Base-by-base conservation (phyloP, 2,888 invertebrate genomes). In the Drosophila yooni region DNA sequence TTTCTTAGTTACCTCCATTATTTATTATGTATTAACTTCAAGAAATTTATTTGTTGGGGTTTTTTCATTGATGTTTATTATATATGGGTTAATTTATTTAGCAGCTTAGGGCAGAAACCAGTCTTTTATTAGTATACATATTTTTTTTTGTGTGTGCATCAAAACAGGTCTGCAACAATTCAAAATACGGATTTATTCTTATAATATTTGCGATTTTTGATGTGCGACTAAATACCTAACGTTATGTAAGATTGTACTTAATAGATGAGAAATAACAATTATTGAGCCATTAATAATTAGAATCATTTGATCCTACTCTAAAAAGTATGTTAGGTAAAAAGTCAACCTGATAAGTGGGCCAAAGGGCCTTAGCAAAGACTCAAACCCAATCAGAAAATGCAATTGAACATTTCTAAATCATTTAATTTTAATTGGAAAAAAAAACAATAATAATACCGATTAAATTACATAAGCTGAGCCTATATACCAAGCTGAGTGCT, bases 291-390 rank as follows among this genome's bases (percentile, higher is more conserved):
- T n/a, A 13, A 6, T 25, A 0, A n/a, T 8, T 34, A 18, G 0
- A n/a, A 0, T 38, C 43, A 15, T 77, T 60, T 15, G 11, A 18
- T 25, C 34, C n/a, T 11, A 34, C 43, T 33, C 78, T 62, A 36
- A 52, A 78, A 78, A 76, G 74, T 76, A 78, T 73, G 68, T 63
- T 34, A 57, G 10, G 11, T 1, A 58, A 40, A 53, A 40, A 4
- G 15, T 34, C 31, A 29, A 1, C 27, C 1, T 10, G 21, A 13
- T 25, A 11, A 18, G 10, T 51, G 8, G 13, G 8, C 27, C 18
- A 31, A 67, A 61, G 43, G 57, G 64, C n/a, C 18, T 11, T 29
- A 79, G 74, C 69, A 3, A 8, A 56, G 61, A 75, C 70, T 52
- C 65, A 11, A 56, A 36, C 75, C 75, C 0, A 21, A 7, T 3